phyloP scores from a whole-genome alignment of 2,888 invertebrate species.

The Drosophila cognata region DNA sequence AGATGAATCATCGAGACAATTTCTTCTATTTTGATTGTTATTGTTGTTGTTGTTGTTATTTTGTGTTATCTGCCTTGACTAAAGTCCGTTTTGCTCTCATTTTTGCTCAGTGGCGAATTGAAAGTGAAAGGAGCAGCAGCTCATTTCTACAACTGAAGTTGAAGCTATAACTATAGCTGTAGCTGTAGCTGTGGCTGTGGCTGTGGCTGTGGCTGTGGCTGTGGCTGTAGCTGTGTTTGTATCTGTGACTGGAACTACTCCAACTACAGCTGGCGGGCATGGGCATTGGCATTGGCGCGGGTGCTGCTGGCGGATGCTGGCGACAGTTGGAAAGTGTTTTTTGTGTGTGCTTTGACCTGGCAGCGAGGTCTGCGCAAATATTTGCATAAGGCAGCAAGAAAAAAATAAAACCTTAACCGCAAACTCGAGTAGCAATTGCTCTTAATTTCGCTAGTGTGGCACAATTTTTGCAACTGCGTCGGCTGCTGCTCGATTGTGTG shows the following conservation, averaged over 20 bases:
- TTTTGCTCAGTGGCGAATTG: conserved; percentile 63
- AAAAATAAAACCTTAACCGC: conserved; percentile 35
- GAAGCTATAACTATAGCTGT: conserved; percentile 24
- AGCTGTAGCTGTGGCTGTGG: conserved; percentile 3
- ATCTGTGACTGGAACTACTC: conserved; percentile 28
- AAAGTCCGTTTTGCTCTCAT: conserved; percentile 78
- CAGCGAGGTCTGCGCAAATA: conserved; percentile 46
- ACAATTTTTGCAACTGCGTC: conserved; percentile 30
- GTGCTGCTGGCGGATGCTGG: conserved; percentile 71
- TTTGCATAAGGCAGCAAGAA: conserved; percentile 56
- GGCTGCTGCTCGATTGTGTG: conserved; percentile 15
- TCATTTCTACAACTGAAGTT: conserved; percentile 64
- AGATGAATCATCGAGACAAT: conserved; percentile 66
- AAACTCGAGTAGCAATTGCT: conserved; percentile 78
- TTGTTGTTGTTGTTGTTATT: conserved; percentile 30
- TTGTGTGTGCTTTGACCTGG: conserved; percentile 23
- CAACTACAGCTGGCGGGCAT: conserved; percentile 41
- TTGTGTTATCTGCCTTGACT: conserved; percentile 43
- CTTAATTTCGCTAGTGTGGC: conserved; percentile 68
- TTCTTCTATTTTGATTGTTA: conserved; percentile 69
- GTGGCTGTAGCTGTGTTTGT: conserved; percentile 26
- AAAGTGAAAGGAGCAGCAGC: conserved; percentile 79
- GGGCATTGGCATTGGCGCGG: conserved; percentile 67
- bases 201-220: conserved; percentile 1
- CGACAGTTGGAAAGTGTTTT: conserved; percentile 74